A percentile compares a stretch with the other conserved stretches of the same genome.
Evolutionary conservation across 64 coral and sea anemone genomes (phyloP).

Genomic region (Platygyra sinensis): DNA sequence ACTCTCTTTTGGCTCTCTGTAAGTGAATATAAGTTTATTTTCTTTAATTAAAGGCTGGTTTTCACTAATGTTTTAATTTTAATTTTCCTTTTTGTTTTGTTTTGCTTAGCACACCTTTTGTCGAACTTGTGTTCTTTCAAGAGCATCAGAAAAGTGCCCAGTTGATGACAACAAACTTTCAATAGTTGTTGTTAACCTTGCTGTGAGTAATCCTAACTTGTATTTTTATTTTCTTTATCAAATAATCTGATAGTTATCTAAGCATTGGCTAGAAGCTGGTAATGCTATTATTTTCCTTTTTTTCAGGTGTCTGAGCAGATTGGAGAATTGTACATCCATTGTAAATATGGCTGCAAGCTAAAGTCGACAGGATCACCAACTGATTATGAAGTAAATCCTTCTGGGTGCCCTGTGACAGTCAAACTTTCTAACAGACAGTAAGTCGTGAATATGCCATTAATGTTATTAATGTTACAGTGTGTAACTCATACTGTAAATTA

Average conservation of each 20-base stretch:
- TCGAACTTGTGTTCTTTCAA: slow-evolving; percentile 84
- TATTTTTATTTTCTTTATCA: not conserved
- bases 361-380: slow-evolving; percentile 38
- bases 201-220: slow-evolving; percentile 63
- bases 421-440: slow-evolving; percentile 88
- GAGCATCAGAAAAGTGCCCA: slow-evolving; percentile 81
- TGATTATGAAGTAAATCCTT: slow-evolving; percentile 81
- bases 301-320: slow-evolving; percentile 94
- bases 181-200: slow-evolving; percentile 94
- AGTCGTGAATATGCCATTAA: not conserved
- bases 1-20: no score
- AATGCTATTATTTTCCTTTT: not conserved
- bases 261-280: no score
- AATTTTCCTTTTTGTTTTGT: slow-evolving; percentile 10
- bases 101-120: slow-evolving; percentile 95
- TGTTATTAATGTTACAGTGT: no score
- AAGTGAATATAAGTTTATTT: no score
- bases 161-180: slow-evolving; percentile 93
- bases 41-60: no score
- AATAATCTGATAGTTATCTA: no score
- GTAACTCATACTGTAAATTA: no score
- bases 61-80: not conserved
- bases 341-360: slow-evolving; percentile 86
- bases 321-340: slow-evolving; percentile 93
- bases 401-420: slow-evolving; percentile 88